A percentile compares a stretch with the other conserved stretches of the same genome.
These are phyloP conservation scores for Nemotelus nigrinus DNA, from an alignment of 2,888 invertebrate species.

Conservation along the genomic window DNA sequence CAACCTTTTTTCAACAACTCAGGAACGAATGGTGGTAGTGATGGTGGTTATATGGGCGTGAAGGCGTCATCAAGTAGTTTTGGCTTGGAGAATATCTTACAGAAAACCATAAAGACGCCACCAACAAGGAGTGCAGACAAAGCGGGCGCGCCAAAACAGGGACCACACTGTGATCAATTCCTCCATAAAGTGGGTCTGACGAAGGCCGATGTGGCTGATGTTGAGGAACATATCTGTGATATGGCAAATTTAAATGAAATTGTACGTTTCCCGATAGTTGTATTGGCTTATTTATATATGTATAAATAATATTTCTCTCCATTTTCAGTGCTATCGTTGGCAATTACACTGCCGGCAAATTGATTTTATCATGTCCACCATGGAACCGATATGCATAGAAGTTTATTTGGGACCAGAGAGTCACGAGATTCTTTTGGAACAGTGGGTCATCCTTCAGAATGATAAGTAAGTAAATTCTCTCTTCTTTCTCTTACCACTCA, in stretches of 20 bases:
- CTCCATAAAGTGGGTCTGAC: slow-evolving; percentile 64
- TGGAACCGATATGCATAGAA: slow-evolving; percentile 64
- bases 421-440: slow-evolving; percentile 63
- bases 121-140: slow-evolving; percentile 33
- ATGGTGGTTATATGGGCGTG: background rate
- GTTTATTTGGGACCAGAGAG: slow-evolving; percentile 64
- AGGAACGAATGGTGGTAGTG: background rate
- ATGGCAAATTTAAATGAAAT: slow-evolving; percentile 65
- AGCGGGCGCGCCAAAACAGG: slow-evolving; percentile 60
- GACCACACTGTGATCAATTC: slow-evolving; percentile 66
- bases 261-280: slow-evolving; percentile 55
- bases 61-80: slow-evolving; percentile 8
- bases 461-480: slow-evolving; percentile 59
- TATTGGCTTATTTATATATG: too few relatives aligned
- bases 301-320: slow-evolving; percentile 23
- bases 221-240: slow-evolving; percentile 65
- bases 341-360: slow-evolving; percentile 64
- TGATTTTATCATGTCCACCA: slow-evolving; percentile 61
- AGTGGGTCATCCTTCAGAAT: slow-evolving; percentile 63
- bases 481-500: background rate
- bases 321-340: slow-evolving; percentile 63
- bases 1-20: slow-evolving; percentile 1
- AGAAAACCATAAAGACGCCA: slow-evolving; percentile 33
- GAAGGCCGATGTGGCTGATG: slow-evolving; percentile 57
- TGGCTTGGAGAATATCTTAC: background rate